Base-by-base conservation (phyloP, 2,797 vertebrate species). In the Smutsia gigantea region DNA sequence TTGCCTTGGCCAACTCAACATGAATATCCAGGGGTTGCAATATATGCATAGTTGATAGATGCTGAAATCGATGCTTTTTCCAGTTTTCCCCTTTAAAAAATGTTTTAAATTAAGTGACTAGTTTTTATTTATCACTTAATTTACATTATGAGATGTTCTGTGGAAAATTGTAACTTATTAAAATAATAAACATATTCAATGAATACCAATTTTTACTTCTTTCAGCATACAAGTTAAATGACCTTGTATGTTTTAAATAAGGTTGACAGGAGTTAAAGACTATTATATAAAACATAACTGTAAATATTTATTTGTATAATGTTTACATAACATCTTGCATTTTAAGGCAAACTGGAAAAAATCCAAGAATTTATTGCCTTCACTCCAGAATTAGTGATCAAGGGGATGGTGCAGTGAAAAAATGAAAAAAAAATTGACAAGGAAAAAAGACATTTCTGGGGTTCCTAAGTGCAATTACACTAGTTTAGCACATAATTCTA, bases 21-120 rank as follows among this genome's bases (percentile, higher is more conserved):
- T 99, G 99, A 97, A 99, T 98, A 98, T 99, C 99, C 99, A 99
- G n/a, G 0, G 99, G 99, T 71, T 99, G 99, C 25, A 99, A 98
- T 92, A 99, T 96, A 96, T 99, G 99, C 83, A 99, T 98, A 37
- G 98, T 78, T 0, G 99, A 99, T 0, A 99, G 99, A 46, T 97
- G 98, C 77, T 99, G 98, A 89, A 98, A 98, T 84, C 99, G 99
- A 68, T 99, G 99, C 2, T n/a, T 98, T 97, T 97, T 99, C 99
- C 99, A 99, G 99, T 77, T 98, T 98, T 93, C 99, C 99, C 78
- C 99, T n/a, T 99, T 99, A 97, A 66, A 97, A 96, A 97, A 92
- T 7, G 39, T 69, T 59, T 39, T 59, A 13, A 95, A 87, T 84
- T 87, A 77, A 89, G 39, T 81, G 4, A 90, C 11, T 42, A 31